Evolutionary conservation across 1,140 invertebrate species (phyloP).

Genomic region (Eulimnadia texana): DNA sequence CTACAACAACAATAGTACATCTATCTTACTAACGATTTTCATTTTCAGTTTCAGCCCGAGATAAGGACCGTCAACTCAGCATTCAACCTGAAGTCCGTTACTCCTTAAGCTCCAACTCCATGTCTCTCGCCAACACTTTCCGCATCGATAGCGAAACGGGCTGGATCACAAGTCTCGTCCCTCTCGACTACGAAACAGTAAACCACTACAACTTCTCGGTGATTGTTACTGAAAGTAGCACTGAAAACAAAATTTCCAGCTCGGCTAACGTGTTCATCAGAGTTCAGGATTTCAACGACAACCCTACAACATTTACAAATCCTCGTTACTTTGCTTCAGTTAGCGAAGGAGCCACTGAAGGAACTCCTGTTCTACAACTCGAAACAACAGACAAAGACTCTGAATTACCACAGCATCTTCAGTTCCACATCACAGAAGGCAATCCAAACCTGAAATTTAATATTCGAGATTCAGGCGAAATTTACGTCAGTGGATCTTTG

Average conservation of each 20-base stretch:
- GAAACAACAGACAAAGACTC: slow-evolving; percentile 51
- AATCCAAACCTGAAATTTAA: slow-evolving; percentile 39
- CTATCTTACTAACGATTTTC: no score
- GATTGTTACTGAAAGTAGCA: slow-evolving; percentile 65
- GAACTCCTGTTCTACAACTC: slow-evolving; percentile 56
- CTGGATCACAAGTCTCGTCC: slow-evolving; percentile 59
- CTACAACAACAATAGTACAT: no score
- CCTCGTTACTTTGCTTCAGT: slow-evolving; percentile 47
- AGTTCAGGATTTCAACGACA: slow-evolving; percentile 75
- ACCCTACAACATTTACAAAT: slow-evolving; percentile 58
- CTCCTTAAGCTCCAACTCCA: slow-evolving; percentile 41
- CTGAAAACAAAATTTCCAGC: slow-evolving; percentile 47
- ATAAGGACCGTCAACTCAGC: slow-evolving; percentile 51
- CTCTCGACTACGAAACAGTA: slow-evolving; percentile 63
- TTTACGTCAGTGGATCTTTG: slow-evolving; percentile 27
- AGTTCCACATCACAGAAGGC: slow-evolving; percentile 56
- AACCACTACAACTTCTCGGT: slow-evolving; percentile 58
- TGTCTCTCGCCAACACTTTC: slow-evolving; percentile 49
- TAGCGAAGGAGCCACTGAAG: slow-evolving; percentile 59
- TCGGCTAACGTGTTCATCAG: slow-evolving; percentile 57
- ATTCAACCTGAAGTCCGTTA: slow-evolving; percentile 71
- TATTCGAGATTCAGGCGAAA: slow-evolving; percentile 27
- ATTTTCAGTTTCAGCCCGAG: slow-evolving; percentile 55
- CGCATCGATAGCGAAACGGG: slow-evolving; percentile 69
- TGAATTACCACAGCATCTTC: slow-evolving; percentile 37